A percentile compares a stretch with the other conserved stretches of the same genome.
Evolutionary conservation across 2,888 invertebrate genomes (phyloP).

Genomic region (Sturmia bella): DNA sequence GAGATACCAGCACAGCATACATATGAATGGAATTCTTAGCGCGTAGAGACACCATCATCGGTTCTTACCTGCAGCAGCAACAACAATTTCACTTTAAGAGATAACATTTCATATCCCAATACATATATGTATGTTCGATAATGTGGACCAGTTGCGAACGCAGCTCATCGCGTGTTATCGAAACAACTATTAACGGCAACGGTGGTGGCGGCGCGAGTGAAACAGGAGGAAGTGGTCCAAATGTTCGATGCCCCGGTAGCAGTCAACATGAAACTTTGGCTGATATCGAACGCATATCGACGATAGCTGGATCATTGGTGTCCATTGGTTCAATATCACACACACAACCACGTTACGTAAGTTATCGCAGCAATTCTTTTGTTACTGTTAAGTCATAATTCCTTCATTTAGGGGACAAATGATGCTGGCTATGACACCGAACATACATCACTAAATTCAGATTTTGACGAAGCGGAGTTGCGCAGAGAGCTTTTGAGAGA

Average conservation of each 20-base stretch:
- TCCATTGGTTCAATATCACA: constrained; percentile 85
- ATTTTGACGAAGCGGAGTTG: constrained; percentile 90
- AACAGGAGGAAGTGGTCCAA: constrained; percentile 7
- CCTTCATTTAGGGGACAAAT: constrained; percentile 77
- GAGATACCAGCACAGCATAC: too few relatives aligned
- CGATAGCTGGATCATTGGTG: constrained; percentile 87
- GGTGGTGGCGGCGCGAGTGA: neutral
- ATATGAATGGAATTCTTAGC: constrained; percentile 57
- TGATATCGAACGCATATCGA: constrained; percentile 86
- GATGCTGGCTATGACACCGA: constrained; percentile 89
- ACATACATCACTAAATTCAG: constrained; percentile 90
- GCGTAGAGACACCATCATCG: neutral
- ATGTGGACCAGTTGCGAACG: constrained; percentile 76
- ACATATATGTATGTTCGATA: constrained; percentile 42
- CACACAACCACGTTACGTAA: constrained; percentile 80
- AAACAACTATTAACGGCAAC: constrained; percentile 75
- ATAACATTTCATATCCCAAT: constrained; percentile 66
- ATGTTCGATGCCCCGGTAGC: constrained; percentile 73
- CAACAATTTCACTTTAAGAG: constrained; percentile 45
- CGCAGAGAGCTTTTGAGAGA: constrained; percentile 90
- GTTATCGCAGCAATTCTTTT: constrained; percentile 50
- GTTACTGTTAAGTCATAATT: neutral
- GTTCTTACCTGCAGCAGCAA: constrained; percentile 34
- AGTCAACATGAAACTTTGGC: constrained; percentile 85
- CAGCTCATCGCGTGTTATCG: constrained; percentile 78